Base-by-base conservation (phyloP, 2,113 vertebrate genomes). In the Centropristis striata region DNA sequence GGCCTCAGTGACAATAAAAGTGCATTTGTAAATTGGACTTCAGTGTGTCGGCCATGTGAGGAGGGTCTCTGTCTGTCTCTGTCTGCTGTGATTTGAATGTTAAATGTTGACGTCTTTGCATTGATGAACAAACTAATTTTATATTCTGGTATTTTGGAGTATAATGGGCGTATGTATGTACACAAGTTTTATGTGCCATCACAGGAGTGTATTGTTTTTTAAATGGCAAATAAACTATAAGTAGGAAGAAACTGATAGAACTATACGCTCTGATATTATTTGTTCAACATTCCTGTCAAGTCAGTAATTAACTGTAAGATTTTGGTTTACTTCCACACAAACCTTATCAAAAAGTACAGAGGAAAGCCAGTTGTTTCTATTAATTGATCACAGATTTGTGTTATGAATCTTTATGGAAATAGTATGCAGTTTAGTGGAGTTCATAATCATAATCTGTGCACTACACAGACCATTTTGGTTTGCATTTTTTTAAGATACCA, bases 1-100 rank as follows among this genome's bases (percentile, higher is more conserved):
- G 84, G 83, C 88, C 75, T 78, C 55, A 57, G 7, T 78, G 82
- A 72, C 64, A 60, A 84, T 83, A 84, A 88, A 81, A 78, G 81
- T 86, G 77, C 83, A 84, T 90, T 71, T 86, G 73, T 78, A 86
- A 75, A 75, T 81, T 47, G 16, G 42, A 77, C 51, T 72, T 80
- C 50, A 81, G 77, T 58, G 66, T 82, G 61, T 80, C 13, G 13
- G 39, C 51, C 54, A 27, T 80, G 18, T 44, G 16, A 63, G 64
- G 47, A 71, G 47, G 32, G 32, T 54, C 42, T 61, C 23, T 72
- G 61, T 88, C 55, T 79, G 64, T 75, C 15, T 23, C 21, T 73
- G 41, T 81, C 16, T 61, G 25, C 79, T 4, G 1, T 58, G 9
- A 65, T 80, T 82, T 90, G 74, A 88, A 88, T 92, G 84, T 78